Conservation (phyloP, 2,113 vertebrate species). For the Neofelis nebulosa region DNA sequence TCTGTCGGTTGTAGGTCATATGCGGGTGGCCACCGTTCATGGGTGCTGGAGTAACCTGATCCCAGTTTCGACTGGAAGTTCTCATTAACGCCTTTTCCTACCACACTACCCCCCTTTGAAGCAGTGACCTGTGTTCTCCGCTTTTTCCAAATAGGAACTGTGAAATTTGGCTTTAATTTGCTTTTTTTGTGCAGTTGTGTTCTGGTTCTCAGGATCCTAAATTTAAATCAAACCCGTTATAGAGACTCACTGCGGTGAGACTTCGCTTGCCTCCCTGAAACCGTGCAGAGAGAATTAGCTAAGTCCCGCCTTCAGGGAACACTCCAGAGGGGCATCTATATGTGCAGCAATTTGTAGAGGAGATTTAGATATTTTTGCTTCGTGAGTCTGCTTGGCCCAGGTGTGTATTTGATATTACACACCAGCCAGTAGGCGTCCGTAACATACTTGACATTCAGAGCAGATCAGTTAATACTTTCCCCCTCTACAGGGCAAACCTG, state of each 20-base stretch:
- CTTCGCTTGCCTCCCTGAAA: neutral
- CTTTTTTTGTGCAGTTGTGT: neutral
- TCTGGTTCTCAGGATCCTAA: neutral
- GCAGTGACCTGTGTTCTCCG: neutral
- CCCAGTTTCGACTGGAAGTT: neutral
- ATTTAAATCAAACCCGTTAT: neutral
- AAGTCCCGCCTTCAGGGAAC: neutral
- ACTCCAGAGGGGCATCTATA: neutral
- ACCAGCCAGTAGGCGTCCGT: neutral
- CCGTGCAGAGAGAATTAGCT: neutral
- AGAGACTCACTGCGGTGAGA: neutral
- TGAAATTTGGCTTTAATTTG: neutral
- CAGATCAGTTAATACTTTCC: neutral
- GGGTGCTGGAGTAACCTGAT: neutral
- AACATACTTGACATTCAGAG: neutral
- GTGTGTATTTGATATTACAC: neutral
- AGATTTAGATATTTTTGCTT: neutral
- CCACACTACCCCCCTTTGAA: neutral
- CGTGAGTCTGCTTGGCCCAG: neutral
- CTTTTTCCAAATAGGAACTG: neutral
- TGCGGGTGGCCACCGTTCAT: neutral
- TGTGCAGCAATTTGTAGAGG: neutral
- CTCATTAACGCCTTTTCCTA: too few relatives aligned
- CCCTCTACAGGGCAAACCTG: too few relatives aligned
- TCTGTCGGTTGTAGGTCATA: neutral